Base-by-base conservation (phyloP, 2,888 invertebrate genomes). In the Ochlodes sylvanus region DNA sequence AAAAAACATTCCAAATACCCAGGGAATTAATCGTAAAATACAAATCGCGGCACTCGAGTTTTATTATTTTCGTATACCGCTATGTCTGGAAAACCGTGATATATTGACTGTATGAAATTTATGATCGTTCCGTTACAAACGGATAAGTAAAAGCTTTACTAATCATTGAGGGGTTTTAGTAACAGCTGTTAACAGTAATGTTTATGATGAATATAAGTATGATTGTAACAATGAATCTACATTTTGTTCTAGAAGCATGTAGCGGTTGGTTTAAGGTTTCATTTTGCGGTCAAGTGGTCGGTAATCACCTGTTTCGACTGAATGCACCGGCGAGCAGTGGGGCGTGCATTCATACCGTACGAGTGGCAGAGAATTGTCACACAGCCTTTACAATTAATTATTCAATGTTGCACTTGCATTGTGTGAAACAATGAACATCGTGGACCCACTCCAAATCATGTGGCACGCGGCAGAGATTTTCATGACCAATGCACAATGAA, bases 261-360 rank as follows among this genome's bases (percentile, higher is more conserved):
- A 79, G 75, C 74, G 76, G 79, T 72, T 69, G 81, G 87, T 85
- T 80, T 88, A 70, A 77, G 79, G 81, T 88, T 88, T 79, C 88
- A 82, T 82, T 83, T 82, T 88, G 89, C 86, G 90, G 89, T 88
- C 75, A 84, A 85, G 83, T 82, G 83, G 84, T 73, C 72, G 70
- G 82, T 80, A 81, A 83, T 85, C 82, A 77, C 77, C 69, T 77
- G 83, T 83, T 84, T 85, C 85, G 80, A 83, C 79, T 82, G 76
- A 81, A 68, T 74, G 80, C 84, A 83, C 77, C 69, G 57, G 56
- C 64, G 66, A 47, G 68, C 65, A 64, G n/a, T 65, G 55, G 54
- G 50, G 65, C 69, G 69, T 68, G 57, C 19, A 21, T 54, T 19
- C 41, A 63, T 52, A 61, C 66, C 60, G 52, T 42, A 63, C 62